Base-by-base conservation (phyloP, 2,888 invertebrate genomes). In the Poecilus cupreus region DNA sequence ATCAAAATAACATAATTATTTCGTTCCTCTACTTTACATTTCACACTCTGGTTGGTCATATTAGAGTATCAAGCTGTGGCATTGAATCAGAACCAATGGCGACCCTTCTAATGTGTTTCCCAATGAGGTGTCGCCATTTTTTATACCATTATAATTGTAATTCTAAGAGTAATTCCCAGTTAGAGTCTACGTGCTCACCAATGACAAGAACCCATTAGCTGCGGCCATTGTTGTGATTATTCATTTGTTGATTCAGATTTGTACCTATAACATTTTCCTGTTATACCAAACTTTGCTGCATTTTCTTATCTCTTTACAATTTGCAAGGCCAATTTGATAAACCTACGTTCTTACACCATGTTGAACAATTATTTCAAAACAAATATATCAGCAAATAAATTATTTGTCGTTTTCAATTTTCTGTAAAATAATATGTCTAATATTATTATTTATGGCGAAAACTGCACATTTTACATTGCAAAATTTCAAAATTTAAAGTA, bases 121-220 rank as follows among this genome's bases (percentile, higher is more conserved):
- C 76, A 39, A 57, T 22, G 57, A 76, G 37, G 54, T 57, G 57
- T 18, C 76, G 76, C 51, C 76, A 76, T 76, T 76, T 76, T 43
- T 57, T 70, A 51, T 6, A 57, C 57, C 20, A 37, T n/a, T 51
- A 24, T 20, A 13, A 68, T 76, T 57, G 76, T 68, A 32, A 26
- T 72, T 11, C 2, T 13, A 51, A 74, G 18, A 24, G 60, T 72
- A 54, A 51, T 70, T 72, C 80, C 32, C 80, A 39, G 57, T 64
- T 54, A 72, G 80, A 72, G 18, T n/a, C 32, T 70, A 49, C 80
- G 80, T 80, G 80, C 54, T 57, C 22, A 22, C 80, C 80, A 80
- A 80, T 80, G 72, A 72, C 54, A 72, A 72, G 72, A 16, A 6
- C 10, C 39, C 43, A 72, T 80, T 80, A 80, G 72, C 13, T 54